Evolutionary conservation across 2,888 invertebrate species (phyloP), one percentile per base, ranked within the genome.

Genomic region (Cephus pulcher): DNA sequence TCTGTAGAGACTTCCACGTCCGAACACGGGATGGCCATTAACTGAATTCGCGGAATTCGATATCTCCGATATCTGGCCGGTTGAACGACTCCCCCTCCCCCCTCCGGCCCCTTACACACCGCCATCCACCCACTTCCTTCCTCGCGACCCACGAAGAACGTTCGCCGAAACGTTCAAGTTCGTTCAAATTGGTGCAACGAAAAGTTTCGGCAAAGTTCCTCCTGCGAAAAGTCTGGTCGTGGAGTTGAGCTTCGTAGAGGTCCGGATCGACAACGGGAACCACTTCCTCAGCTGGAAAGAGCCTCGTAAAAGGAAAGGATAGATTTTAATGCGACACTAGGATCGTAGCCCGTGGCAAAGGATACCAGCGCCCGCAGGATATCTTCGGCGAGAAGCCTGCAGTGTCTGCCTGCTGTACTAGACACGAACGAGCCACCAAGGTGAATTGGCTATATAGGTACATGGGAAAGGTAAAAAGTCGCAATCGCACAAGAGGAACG

Each of bases 21-120:
- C 75, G 84, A 84, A 86, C 85, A 86, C 84, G 85, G 80, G 84
- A 87, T 85, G 84, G 84, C 86, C 87, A 89, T 89, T 88, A 88
- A 87, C 84, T 82, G 86, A 85, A 87, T 86, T 84, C 83, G 82
- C 86, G 81, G 84, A 86, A 88, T 88, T 85, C 86, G 84, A 88
- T 87, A 86, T 86, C 82, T 81, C 37, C 78, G 23, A 76, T 40
- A 76, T 75, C 74, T 32, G 32, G 40, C 30, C 12, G n/a, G 32
- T 68, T 80, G 81, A 79, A 35, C 11, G 23, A 15, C 35, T 40
- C 32, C 23, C 74, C 11, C 56, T 11, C 74, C 11, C 11, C 34
- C 15, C 6, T 4, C 35, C 69, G 40, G 37, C 56, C 32, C 35
- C 56, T 77, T 76, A 74, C 76, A 78, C 40, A 4, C 40, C 15